phyloP scores from a whole-genome alignment of 2,113 vertebrate genomes.

The Varanus salvator region DNA sequence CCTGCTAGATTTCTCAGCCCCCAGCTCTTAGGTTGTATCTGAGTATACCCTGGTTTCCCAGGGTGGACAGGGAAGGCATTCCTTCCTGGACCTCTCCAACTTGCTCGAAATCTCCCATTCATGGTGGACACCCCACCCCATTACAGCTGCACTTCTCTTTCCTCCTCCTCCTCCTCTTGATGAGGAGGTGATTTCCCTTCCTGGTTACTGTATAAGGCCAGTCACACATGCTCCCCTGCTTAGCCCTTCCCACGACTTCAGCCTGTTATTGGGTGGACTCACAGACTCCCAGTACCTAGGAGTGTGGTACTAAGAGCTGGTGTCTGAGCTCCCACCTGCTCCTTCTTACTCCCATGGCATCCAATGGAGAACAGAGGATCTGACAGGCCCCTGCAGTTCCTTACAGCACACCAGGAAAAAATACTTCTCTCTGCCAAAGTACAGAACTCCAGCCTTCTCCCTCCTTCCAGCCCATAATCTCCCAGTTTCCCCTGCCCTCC shows the following conservation, averaged over 20 bases:
- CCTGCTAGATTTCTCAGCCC: neutral
- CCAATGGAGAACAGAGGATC: neutral
- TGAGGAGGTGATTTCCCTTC: too few relatives aligned
- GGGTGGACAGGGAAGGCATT: neutral
- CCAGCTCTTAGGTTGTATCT: neutral
- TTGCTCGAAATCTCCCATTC: neutral
- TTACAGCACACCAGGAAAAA: neutral
- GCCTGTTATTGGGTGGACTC: neutral
- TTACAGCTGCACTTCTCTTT: neutral
- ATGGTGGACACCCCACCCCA: neutral
- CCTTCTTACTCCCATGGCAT: neutral
- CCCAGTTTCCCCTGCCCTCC: too few relatives aligned
- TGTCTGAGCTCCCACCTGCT: neutral
- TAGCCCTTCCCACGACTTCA: neutral
- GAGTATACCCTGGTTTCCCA: neutral
- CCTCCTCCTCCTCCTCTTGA: neutral
- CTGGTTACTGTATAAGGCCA: neutral
- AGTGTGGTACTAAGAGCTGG: neutral
- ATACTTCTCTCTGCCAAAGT: neutral
- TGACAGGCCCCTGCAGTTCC: neutral
- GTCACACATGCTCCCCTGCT: neutral
- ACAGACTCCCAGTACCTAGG: neutral
- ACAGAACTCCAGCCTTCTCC: neutral
- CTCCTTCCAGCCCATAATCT: neutral
- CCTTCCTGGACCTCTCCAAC: neutral